These are phyloP conservation scores for Sphaerophoria rueppellii DNA, from an alignment of 2,888 invertebrate species.

Conservation along the genomic window DNA sequence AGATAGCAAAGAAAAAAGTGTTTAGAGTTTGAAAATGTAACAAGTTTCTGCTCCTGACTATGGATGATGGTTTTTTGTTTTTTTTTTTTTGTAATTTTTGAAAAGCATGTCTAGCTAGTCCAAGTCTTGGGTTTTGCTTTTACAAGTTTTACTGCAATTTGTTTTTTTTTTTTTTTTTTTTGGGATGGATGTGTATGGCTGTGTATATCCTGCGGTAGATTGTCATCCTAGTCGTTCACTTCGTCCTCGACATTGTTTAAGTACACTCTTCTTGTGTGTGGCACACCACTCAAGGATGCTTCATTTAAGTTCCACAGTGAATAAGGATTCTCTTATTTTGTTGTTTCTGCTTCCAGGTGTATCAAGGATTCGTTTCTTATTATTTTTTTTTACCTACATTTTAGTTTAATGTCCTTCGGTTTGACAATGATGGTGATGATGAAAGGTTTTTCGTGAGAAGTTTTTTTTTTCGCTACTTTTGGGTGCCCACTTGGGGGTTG, in stretches of 20 bases:
- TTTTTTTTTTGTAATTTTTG: background rate
- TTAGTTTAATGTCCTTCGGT: conserved; percentile 31
- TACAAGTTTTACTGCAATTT: background rate
- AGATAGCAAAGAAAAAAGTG: conserved; percentile 19
- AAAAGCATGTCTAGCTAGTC: background rate
- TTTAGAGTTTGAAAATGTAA: conserved; percentile 22
- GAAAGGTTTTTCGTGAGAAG: conserved; percentile 28
- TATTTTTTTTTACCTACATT: background rate
- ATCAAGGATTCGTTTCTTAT: conserved; percentile 29
- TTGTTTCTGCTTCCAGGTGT: conserved; percentile 37
- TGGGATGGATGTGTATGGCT: background rate
- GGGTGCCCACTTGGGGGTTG: conserved; percentile 46
- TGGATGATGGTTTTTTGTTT: background rate
- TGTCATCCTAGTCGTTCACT: conserved; percentile 6
- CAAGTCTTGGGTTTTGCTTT: background rate
- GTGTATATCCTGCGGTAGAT: conserved; percentile 31
- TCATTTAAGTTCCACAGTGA: conserved; percentile 61
- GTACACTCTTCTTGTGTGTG: conserved; percentile 62
- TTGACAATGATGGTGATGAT: conserved; percentile 62
- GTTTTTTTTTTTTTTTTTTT: conserved; percentile 1
- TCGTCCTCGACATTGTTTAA: conserved; percentile 50
- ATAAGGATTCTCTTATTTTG: conserved; percentile 43
- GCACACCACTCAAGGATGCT: conserved; percentile 67
- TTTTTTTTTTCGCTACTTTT: conserved; percentile 21
- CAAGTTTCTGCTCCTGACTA: conserved; percentile 31